phyloP scores from a whole-genome alignment of 2,888 invertebrate genomes.

The Campaea margaritaria region DNA sequence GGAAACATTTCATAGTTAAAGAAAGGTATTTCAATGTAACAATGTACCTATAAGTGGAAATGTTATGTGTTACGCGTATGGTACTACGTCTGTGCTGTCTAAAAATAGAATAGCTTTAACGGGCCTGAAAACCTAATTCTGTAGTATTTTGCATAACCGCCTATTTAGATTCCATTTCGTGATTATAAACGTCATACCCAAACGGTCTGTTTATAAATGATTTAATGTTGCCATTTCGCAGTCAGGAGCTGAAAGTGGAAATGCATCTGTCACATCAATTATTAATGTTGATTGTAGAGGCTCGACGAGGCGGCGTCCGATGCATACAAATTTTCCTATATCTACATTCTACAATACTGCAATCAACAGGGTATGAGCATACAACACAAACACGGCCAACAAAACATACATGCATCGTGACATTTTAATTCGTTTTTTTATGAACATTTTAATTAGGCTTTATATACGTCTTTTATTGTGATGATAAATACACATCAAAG shows the following conservation, averaged over 20 bases:
- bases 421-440: slow-evolving; percentile 13
- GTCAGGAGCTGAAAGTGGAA: slow-evolving; percentile 42
- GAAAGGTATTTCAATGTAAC: too few species aligned
- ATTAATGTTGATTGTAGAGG: slow-evolving; percentile 21
- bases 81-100: slow-evolving; percentile 1
- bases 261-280: slow-evolving; percentile 40
- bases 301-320: slow-evolving; percentile 17
- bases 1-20: not conserved
- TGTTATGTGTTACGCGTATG: too few species aligned
- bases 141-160: not conserved
- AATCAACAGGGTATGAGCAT: slow-evolving; percentile 19
- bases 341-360: slow-evolving; percentile 20
- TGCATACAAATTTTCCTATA: slow-evolving; percentile 15
- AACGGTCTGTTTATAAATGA: slow-evolving; percentile 2
- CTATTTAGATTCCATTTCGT: slow-evolving; percentile 5
- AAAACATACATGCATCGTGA: slow-evolving; percentile 40
- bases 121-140: not conserved
- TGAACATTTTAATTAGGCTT: slow-evolving; percentile 19
- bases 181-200: slow-evolving; percentile 12
- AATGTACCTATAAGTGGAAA: too few species aligned
- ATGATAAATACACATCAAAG: slow-evolving; percentile 25
- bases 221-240: slow-evolving; percentile 24
- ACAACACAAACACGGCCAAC: slow-evolving; percentile 37
- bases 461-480: not conserved
- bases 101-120: not conserved